A percentile compares a stretch with the other conserved stretches of the same genome.
These are phyloP conservation scores for Theristicus caerulescens DNA, from an alignment of 2,113 vertebrate genomes.

Conservation along the genomic window DNA sequence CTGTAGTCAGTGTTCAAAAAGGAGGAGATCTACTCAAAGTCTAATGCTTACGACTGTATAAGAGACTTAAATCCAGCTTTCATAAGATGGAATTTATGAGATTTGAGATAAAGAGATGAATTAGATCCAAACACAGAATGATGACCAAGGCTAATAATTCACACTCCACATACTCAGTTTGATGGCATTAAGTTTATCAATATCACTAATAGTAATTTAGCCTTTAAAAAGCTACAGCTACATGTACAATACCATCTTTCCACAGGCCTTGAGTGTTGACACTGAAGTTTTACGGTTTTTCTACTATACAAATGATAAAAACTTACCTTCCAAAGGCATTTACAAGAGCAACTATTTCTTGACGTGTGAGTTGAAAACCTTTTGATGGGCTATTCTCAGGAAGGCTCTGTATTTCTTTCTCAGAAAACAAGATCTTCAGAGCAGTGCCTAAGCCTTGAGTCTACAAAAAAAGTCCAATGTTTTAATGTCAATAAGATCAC, in stretches of 20 bases:
- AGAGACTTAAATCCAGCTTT: not conserved
- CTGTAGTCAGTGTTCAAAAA: not conserved
- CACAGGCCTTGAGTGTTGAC: not conserved
- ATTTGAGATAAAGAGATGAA: not conserved
- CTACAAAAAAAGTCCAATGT: conserved; percentile 59
- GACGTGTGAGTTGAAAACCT: conserved; percentile 93
- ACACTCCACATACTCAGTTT: not conserved
- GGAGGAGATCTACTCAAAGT: not conserved
- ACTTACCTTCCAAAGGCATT: conserved; percentile 91
- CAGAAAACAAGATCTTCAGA: conserved; percentile 95
- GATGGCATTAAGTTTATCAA: not conserved
- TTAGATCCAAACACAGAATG: not conserved
- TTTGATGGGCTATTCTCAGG: conserved; percentile 89
- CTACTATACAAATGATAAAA: not conserved
- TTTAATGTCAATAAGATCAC: not conserved
- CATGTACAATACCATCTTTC: not conserved
- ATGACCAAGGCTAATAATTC: not conserved
- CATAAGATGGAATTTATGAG: not conserved
- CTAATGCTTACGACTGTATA: not conserved
- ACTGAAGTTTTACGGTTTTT: not conserved
- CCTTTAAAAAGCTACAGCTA: not conserved
- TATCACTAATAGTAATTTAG: not conserved
- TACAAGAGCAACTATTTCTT: conserved; percentile 93
- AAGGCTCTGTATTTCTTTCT: conserved; percentile 93
- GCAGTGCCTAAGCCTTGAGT: conserved; percentile 95